Evolutionary conservation across 2,888 invertebrate genomes (phyloP).

Genomic region (Drosophila pseudotakahashii): DNA sequence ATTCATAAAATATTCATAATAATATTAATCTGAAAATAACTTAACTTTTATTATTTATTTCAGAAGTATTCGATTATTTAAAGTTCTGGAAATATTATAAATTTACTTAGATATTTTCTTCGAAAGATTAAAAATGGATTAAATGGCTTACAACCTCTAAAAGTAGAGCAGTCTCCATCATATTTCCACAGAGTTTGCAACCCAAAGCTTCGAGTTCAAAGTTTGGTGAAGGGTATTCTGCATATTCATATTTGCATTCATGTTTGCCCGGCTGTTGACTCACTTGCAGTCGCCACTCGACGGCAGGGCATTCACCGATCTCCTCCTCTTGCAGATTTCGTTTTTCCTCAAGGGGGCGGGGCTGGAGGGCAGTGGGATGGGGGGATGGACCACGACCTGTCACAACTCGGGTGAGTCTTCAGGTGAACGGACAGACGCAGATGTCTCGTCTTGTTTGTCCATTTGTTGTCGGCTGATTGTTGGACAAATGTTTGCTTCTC

Average conservation of each 20-base stretch:
- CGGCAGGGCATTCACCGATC: slow-evolving; percentile 34
- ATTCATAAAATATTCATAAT: no score
- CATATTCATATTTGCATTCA: slow-evolving; percentile 29
- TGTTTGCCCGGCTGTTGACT: slow-evolving; percentile 25
- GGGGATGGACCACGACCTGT: slow-evolving; percentile 28
- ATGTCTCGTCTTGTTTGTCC: slow-evolving; percentile 36
- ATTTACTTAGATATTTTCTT: no score
- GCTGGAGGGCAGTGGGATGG: not conserved
- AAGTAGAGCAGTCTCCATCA: not conserved
- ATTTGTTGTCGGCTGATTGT: slow-evolving; percentile 23
- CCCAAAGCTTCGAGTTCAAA: not conserved
- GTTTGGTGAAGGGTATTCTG: slow-evolving; percentile 30
- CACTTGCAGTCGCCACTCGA: slow-evolving; percentile 17
- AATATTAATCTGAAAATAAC: no score
- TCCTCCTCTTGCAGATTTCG: not conserved
- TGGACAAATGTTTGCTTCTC: slow-evolving; percentile 60
- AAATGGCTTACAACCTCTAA: not conserved
- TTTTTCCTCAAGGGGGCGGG: not conserved
- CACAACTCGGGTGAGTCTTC: slow-evolving; percentile 32
- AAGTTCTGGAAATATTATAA: no score
- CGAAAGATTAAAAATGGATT: no score
- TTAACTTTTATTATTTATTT: no score
- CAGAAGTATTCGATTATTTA: no score
- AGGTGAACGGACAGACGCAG: slow-evolving; percentile 20
- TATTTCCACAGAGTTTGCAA: not conserved